Evolutionary conservation across 2,888 invertebrate genomes (phyloP).

Genomic region (Rhamnusium bicolor): DNA sequence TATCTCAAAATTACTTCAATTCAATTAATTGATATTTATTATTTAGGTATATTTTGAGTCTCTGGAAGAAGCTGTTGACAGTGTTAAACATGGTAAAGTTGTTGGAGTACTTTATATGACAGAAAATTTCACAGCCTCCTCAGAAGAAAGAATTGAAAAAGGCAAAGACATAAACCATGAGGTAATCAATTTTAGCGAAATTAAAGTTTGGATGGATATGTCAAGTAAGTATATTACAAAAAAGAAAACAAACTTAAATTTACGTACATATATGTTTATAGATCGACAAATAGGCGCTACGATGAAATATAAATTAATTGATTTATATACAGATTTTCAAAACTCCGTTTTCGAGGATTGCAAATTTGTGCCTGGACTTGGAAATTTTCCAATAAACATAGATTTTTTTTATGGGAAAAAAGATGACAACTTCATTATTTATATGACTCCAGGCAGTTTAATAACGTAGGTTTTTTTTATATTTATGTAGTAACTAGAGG

Average conservation of each 20-base stretch:
- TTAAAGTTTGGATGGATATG: constrained; percentile 77
- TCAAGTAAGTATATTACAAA: constrained; percentile 45
- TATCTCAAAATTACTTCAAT: neutral
- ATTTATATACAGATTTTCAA: constrained; percentile 78
- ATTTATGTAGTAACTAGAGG: no score
- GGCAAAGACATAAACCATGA: constrained; percentile 75
- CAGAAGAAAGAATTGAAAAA: constrained; percentile 75
- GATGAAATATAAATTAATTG: constrained; percentile 79
- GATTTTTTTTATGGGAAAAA: constrained; percentile 81
- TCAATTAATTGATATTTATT: no score
- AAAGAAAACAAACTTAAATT: neutral
- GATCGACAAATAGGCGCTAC: constrained; percentile 89
- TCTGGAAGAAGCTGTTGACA: constrained; percentile 73
- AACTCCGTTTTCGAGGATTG: constrained; percentile 78
- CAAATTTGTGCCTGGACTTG: constrained; percentile 75
- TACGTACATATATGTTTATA: constrained; percentile 65
- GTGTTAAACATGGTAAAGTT: constrained; percentile 74
- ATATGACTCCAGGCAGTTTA: constrained; percentile 89
- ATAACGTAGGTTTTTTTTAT: constrained; percentile 81
- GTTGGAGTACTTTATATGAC: constrained; percentile 81
- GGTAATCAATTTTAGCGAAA: constrained; percentile 75
- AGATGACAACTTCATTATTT: constrained; percentile 82
- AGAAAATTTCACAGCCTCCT: constrained; percentile 81
- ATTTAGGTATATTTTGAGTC: constrained; percentile 72
- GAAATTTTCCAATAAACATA: constrained; percentile 74